A percentile compares a stretch with the other conserved stretches of the same genome.
Evolutionary conservation across 2,113 vertebrate genomes (phyloP).

Genomic region (Gambusia holbrooki): DNA sequence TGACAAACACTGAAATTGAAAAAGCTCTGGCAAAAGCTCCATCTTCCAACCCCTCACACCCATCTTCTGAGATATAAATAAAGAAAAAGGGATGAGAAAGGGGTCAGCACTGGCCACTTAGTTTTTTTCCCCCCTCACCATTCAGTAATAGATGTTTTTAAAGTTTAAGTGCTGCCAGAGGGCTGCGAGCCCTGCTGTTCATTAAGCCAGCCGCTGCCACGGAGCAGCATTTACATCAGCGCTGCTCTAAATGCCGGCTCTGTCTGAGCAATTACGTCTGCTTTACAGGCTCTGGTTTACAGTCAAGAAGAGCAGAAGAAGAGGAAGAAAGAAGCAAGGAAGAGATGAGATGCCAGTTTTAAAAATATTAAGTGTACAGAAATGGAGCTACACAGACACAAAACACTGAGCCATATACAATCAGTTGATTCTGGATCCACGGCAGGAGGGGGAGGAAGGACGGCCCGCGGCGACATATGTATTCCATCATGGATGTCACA

Average conservation of each 20-base stretch:
- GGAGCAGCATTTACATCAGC: conserved; percentile 92
- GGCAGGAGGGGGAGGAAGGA: conserved; percentile 43
- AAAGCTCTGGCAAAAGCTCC: conserved; percentile 22
- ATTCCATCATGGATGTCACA: conserved; percentile 74
- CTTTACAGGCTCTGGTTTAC: conserved; percentile 54
- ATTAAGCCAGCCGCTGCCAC: conserved; percentile 92
- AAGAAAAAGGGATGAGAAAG: conserved; percentile 71
- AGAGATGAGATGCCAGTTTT: conserved; percentile 16
- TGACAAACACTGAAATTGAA: conserved; percentile 11
- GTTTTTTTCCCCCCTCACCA: conserved; percentile 76
- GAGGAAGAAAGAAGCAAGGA: background rate
- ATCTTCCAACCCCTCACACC: conserved; percentile 28
- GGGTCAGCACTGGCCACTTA: conserved; percentile 92
- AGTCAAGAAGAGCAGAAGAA: conserved; percentile 19
- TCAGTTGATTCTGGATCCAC: conserved; percentile 51
- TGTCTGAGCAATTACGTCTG: conserved; percentile 69
- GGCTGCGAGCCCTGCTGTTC: conserved; percentile 90
- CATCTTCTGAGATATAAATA: conserved; percentile 45
- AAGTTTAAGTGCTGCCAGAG: conserved; percentile 98
- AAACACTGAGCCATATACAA: conserved; percentile 48
- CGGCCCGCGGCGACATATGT: conserved; percentile 66
- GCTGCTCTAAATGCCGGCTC: conserved; percentile 82
- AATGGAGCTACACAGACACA: conserved; percentile 37
- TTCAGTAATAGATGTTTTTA: conserved; percentile 99
- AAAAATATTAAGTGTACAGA: conserved; percentile 32